Base-by-base conservation (phyloP, 2,888 invertebrate genomes). In the Andrena bucephala region DNA sequence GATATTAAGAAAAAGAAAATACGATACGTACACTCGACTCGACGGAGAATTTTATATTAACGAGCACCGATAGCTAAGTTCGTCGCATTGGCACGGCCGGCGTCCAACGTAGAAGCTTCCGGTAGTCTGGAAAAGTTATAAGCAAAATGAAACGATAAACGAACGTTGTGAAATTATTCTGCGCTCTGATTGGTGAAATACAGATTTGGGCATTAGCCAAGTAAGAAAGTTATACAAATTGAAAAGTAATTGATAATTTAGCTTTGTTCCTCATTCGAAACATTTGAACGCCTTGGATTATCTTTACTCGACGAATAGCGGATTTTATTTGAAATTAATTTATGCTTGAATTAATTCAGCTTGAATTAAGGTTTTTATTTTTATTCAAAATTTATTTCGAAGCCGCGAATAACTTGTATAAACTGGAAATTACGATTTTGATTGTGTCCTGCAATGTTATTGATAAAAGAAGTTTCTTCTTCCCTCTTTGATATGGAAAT, bases 41-140 rank as follows among this genome's bases (percentile, higher is more conserved):
- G 42, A n/a, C 52, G 50, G 29, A 8, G 48, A 27, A n/a, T 31
- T n/a, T 77, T 71, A 60, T 24, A 29, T 75, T 74, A 77, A 59
- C 10, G 59, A 27, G 50, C 10, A 60, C 29, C 31, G 42, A 42
- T 10, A 13, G 10, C 77, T 33, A 48, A 27, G 16, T 8, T 48
- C 20, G 77, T 63, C 2, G 20, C 8, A 33, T 77, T 63, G 50
- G 16, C 6, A 65, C 52, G 50, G 57, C 42, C 69, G 6, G 57
- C 24, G 29, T 74, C 20, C 10, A 31, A 42, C 16, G 8, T 42
- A 16, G 50, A 52, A 63, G 24, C 36, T 42, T 66, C 63, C 16
- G 36, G n/a, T 63, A 63, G n/a, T 65, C 81, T 81, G 81, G 54
- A 81, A 81, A 81, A 81, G 33, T 74, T 74, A 65, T 54, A 72